phyloP scores from a whole-genome alignment of 2,888 invertebrate species.

The Apamea anceps region DNA sequence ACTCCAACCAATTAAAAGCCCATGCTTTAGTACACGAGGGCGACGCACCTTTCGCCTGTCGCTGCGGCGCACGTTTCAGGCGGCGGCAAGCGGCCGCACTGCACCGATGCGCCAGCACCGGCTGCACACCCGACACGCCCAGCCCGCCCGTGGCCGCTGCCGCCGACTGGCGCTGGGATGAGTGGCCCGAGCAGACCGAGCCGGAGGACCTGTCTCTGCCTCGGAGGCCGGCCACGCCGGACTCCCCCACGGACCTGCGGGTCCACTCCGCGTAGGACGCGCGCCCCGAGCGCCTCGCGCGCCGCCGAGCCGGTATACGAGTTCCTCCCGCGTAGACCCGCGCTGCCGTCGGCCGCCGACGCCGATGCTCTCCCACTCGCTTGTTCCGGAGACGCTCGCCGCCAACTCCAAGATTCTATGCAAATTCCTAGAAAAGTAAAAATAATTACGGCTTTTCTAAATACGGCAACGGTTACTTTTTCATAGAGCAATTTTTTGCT shows the following conservation, averaged over 20 bases:
- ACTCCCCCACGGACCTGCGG: constrained; percentile 88
- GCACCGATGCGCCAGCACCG: constrained; percentile 93
- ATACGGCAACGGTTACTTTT: constrained; percentile 72
- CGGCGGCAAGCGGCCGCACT: constrained; percentile 96
- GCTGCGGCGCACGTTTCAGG: constrained; percentile 95
- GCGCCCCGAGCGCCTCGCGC: constrained; percentile 73
- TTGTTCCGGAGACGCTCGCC: constrained; percentile 60
- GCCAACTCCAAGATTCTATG: constrained; percentile 62
- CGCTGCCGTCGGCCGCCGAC: constrained; percentile 74
- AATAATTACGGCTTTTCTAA: constrained; percentile 69
- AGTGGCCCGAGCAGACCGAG: constrained; percentile 96
- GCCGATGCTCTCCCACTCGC: constrained; percentile 63
- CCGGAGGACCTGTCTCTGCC: constrained; percentile 96
- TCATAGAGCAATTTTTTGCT: constrained; percentile 69
- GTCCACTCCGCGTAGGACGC: constrained; percentile 85
- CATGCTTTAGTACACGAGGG: constrained; percentile 97
- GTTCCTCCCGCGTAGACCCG: constrained; percentile 92
- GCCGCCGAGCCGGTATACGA: constrained; percentile 93
- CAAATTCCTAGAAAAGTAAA: constrained; percentile 50
- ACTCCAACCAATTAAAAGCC: constrained; percentile 97
- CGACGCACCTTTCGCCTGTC: constrained; percentile 96
- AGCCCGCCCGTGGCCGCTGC: constrained; percentile 86
- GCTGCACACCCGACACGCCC: constrained; percentile 83
- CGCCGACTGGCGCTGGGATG: constrained; percentile 88
- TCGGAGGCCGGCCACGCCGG: constrained; percentile 87